phyloP scores from a whole-genome alignment of 2,797 vertebrate species.

The Poeciliopsis paucimaculata region DNA sequence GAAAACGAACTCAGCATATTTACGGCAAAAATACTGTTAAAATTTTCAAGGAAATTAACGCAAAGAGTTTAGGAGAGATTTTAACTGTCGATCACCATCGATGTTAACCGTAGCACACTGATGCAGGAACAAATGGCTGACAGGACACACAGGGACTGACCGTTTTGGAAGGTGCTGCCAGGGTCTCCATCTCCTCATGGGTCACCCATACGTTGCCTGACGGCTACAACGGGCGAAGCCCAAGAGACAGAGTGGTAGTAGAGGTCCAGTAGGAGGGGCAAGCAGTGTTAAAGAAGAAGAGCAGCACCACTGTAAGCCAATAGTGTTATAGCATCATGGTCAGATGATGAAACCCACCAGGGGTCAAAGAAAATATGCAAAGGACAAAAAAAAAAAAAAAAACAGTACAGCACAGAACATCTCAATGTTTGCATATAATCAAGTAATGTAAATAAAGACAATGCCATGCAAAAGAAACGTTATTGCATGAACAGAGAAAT shows the following conservation, averaged over 20 bases:
- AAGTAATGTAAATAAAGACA: slow-evolving; percentile 15
- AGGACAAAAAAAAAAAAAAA: slow-evolving; percentile 32
- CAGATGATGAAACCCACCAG: slow-evolving; percentile 78
- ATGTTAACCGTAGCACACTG: background rate
- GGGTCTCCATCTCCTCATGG: slow-evolving; percentile 98
- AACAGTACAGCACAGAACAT: slow-evolving; percentile 48
- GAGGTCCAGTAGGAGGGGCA: slow-evolving; percentile 88
- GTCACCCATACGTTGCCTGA: slow-evolving; percentile 99
- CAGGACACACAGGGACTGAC: slow-evolving; percentile 83
- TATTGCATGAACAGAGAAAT: slow-evolving; percentile 25
- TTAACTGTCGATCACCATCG: slow-evolving; percentile 21
- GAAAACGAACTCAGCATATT: slow-evolving; percentile 1
- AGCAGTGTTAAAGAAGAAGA: slow-evolving; percentile 99
- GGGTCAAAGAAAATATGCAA: slow-evolving; percentile 62
- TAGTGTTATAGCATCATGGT: slow-evolving; percentile 91
- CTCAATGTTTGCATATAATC: slow-evolving; percentile 4
- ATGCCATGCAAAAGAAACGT: slow-evolving; percentile 54
- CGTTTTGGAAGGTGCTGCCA: slow-evolving; percentile 96
- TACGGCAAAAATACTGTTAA: slow-evolving; percentile 4
- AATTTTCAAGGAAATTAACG: slow-evolving; percentile 7
- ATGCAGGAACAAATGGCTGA: slow-evolving; percentile 28
- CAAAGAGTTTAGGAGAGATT: slow-evolving; percentile 3
- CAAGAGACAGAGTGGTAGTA: slow-evolving; percentile 76
- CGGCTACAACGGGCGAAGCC: slow-evolving; percentile 84
- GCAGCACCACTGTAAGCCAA: slow-evolving; percentile 98